Conservation (phyloP, 2,888 invertebrate genomes). For the Cybosia mesomella region DNA sequence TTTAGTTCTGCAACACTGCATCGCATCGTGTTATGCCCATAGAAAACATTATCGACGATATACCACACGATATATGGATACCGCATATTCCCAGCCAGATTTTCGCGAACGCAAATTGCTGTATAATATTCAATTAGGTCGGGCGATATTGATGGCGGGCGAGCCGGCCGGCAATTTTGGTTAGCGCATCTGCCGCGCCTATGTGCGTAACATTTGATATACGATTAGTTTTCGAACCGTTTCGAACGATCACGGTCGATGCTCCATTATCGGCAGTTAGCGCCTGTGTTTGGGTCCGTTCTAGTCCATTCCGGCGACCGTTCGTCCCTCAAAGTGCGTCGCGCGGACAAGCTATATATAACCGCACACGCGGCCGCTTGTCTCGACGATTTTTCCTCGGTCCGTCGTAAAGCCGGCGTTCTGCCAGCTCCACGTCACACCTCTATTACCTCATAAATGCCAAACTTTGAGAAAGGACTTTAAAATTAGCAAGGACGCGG, state of each 20-base stretch:
- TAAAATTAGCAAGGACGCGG: slow-evolving; percentile 85
- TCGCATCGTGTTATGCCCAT: slow-evolving; percentile 68
- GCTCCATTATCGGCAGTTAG: slow-evolving; percentile 44
- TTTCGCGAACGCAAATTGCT: slow-evolving; percentile 85
- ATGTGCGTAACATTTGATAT: slow-evolving; percentile 73
- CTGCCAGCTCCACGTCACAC: slow-evolving; percentile 82
- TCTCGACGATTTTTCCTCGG: slow-evolving; percentile 74
- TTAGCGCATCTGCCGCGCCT: slow-evolving; percentile 80
- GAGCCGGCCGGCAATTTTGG: slow-evolving; percentile 79
- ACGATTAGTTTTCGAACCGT: slow-evolving; percentile 81
- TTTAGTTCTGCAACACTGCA: slow-evolving; percentile 84
- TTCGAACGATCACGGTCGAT: slow-evolving; percentile 52
- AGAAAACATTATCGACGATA: slow-evolving; percentile 79
- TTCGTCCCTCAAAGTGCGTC: slow-evolving; percentile 77
- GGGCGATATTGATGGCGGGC: slow-evolving; percentile 77
- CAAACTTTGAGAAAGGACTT: slow-evolving; percentile 84
- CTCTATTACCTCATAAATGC: slow-evolving; percentile 82
- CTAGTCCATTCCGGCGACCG: slow-evolving; percentile 52
- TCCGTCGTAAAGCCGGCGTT: slow-evolving; percentile 83
- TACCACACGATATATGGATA: slow-evolving; percentile 77
- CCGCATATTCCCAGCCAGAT: slow-evolving; percentile 84
- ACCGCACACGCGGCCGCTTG: slow-evolving; percentile 61
- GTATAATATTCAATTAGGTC: slow-evolving; percentile 86
- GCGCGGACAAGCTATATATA: slow-evolving; percentile 62
- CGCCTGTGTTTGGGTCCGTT: slow-evolving; percentile 34